Percentiles rank a stretch among this genome's conserved stretches.
Conservation (phyloP, 2,888 invertebrate species). For the Latrodectus elegans region DNA sequence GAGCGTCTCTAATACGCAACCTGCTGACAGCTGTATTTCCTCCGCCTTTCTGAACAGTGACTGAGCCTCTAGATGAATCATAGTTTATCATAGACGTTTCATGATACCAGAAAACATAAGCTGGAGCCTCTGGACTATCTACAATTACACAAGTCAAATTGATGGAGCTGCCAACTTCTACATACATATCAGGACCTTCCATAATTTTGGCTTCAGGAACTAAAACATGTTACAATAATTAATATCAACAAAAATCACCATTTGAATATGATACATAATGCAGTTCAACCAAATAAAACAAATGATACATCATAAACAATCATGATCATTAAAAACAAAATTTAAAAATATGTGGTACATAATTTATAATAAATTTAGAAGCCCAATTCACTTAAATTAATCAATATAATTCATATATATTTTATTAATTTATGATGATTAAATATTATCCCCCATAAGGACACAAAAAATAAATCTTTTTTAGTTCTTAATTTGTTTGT, state of each 20-base stretch:
- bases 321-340: too few species aligned
- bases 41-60: constrained; percentile 86
- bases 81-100: constrained; percentile 95
- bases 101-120: constrained; percentile 96
- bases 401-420: too few species aligned
- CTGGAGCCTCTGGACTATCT: constrained; percentile 92
- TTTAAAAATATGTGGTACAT: too few species aligned
- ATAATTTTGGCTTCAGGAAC: constrained; percentile 92
- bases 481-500: too few species aligned
- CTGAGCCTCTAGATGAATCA: constrained; percentile 83
- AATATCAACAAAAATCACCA: constrained; percentile 81
- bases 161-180: constrained; percentile 89
- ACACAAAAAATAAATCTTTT: too few species aligned
- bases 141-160: constrained; percentile 91
- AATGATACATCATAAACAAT: too few species aligned
- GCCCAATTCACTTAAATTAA: too few species aligned
- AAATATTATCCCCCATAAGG: too few species aligned
- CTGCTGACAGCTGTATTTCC: constrained; percentile 89
- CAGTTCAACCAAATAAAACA: too few species aligned
- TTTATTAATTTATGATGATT: too few species aligned
- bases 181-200: constrained; percentile 88
- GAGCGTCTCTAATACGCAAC: constrained; percentile 87
- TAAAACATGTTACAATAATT: constrained; percentile 74
- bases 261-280: constrained; percentile 76
- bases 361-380: too few species aligned